Evolutionary conservation across 2,888 invertebrate species (phyloP).

Genomic region (Hirtodrosophila duncani): DNA sequence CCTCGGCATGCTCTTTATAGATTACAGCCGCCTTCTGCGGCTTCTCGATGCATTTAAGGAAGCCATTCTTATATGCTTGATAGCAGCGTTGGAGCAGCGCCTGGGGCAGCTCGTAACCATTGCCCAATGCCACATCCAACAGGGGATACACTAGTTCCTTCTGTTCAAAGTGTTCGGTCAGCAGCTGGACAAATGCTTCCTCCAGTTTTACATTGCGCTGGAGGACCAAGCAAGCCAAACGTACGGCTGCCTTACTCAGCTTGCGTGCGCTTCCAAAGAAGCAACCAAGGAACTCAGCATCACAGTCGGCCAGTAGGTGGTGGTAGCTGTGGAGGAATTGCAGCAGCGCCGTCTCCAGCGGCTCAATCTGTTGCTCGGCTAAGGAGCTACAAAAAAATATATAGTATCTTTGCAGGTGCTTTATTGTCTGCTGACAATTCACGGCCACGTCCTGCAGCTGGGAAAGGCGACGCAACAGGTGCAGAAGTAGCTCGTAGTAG

Average conservation of each 20-base stretch:
- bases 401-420: conserved; percentile 79
- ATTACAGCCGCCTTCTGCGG: conserved; percentile 85
- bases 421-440: conserved; percentile 73
- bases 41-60: conserved; percentile 83
- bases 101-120: conserved; percentile 69
- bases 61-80: conserved; percentile 82
- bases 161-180: conserved; percentile 77
- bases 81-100: conserved; percentile 80
- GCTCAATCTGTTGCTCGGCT: conserved; percentile 79
- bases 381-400: conserved; percentile 76
- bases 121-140: conserved; percentile 79
- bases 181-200: conserved; percentile 59
- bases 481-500: conserved; percentile 79
- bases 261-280: conserved; percentile 79
- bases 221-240: conserved; percentile 81
- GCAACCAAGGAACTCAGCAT: conserved; percentile 80
- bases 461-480: conserved; percentile 79
- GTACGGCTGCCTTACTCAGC: conserved; percentile 81
- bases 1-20: conserved; percentile 81
- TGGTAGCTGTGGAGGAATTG: conserved; percentile 82
- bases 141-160: conserved; percentile 84
- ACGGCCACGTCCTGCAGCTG: conserved; percentile 63
- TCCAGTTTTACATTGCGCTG: conserved; percentile 40
- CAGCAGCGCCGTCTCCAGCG: conserved; percentile 80
- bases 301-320: conserved; percentile 80